These are phyloP conservation scores for Psittacula cyanocephala DNA, from an alignment of 2,113 vertebrate genomes.

Conservation along the genomic window DNA sequence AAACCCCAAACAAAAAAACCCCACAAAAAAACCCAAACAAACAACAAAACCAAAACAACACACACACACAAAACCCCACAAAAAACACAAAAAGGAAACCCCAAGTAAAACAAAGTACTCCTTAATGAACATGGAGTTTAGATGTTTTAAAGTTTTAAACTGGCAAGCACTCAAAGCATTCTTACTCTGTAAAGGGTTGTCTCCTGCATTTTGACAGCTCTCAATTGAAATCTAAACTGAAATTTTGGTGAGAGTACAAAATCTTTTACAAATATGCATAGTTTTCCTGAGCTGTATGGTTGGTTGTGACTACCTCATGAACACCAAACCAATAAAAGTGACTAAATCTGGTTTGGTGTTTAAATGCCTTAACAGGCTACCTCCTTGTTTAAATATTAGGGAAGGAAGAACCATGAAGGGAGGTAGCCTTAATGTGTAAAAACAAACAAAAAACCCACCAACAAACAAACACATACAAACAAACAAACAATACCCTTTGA, in stretches of 20 bases:
- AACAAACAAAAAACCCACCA: background rate
- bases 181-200: background rate
- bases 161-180: background rate
- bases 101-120: background rate
- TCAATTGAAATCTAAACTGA: background rate
- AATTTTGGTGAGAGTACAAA: background rate
- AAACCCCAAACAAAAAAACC: background rate
- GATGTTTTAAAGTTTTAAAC: background rate
- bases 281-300: background rate
- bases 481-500: background rate
- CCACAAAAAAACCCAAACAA: background rate
- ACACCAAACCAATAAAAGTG: background rate
- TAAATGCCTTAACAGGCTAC: background rate
- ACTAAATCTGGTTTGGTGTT: background rate
- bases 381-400: background rate
- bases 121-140: background rate
- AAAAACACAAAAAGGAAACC: background rate
- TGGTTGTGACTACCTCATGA: background rate
- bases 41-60: background rate
- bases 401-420: background rate
- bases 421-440: background rate
- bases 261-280: background rate
- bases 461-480: background rate
- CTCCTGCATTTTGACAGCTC: background rate
- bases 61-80: background rate